phyloP scores from a whole-genome alignment of 2,888 invertebrate species.

The Cloeon dipterum region DNA sequence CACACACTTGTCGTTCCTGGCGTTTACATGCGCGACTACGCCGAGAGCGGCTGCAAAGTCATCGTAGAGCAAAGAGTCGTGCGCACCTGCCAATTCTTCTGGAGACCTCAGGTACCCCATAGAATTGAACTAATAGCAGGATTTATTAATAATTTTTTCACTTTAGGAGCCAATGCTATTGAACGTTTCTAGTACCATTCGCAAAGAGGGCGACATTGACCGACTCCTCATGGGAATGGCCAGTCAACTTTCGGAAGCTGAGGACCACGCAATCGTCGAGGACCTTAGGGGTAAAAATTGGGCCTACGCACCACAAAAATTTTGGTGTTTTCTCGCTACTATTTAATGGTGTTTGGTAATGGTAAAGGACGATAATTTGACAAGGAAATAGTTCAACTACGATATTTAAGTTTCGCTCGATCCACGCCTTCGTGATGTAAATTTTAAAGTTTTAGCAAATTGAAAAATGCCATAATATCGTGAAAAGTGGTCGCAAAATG shows the following conservation, averaged over 20 bases:
- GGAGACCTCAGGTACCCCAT: conserved; percentile 24
- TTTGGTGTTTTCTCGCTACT: too few species aligned
- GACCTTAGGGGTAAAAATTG: conserved; percentile 26
- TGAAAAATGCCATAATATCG: too few species aligned
- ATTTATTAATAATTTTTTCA: not conserved
- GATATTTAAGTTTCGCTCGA: too few species aligned
- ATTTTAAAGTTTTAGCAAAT: too few species aligned
- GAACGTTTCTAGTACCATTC: too few species aligned
- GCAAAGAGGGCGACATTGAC: conserved; percentile 26
- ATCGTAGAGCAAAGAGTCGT: conserved; percentile 12
- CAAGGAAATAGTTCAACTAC: too few species aligned
- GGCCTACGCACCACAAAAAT: too few species aligned
- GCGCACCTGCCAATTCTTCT: conserved; percentile 27
- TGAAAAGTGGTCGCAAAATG: too few species aligned
- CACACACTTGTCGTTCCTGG: conserved; percentile 32
- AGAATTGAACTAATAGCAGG: too few species aligned
- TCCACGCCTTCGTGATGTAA: too few species aligned
- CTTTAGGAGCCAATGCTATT: conserved; percentile 5
- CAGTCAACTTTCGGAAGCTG: conserved; percentile 25
- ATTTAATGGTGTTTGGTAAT: too few species aligned
- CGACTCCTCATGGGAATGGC: conserved; percentile 29
- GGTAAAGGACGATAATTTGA: too few species aligned
- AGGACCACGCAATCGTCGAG: conserved; percentile 29
- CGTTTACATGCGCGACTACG: conserved; percentile 23
- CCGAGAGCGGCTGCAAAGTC: conserved; percentile 16